Conservation (phyloP, 1,140 invertebrate genomes). For the Mactra quadrangularis region DNA sequence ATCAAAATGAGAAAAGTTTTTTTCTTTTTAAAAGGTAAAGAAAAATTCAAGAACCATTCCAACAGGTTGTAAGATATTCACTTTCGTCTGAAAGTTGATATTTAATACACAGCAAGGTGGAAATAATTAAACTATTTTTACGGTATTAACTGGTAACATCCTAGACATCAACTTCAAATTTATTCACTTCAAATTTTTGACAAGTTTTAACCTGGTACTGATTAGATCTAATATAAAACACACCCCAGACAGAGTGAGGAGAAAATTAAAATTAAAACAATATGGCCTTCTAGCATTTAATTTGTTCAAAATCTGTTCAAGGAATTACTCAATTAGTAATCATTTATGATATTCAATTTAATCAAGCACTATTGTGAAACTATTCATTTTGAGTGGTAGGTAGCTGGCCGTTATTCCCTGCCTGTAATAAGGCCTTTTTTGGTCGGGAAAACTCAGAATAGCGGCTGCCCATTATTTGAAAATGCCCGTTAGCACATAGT, state of each 20-base stretch:
- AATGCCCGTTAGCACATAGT: too few relatives aligned
- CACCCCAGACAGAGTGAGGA: neutral
- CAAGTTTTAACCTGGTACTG: neutral
- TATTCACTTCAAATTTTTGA: constrained; percentile 14
- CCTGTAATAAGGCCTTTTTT: too few relatives aligned
- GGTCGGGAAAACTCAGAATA: too few relatives aligned
- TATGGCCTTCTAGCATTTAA: neutral
- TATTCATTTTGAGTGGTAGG: too few relatives aligned
- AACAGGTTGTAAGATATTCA: constrained; percentile 1
- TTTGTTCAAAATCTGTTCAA: neutral
- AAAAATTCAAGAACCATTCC: neutral
- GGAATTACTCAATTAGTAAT: too few relatives aligned
- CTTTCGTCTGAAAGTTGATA: neutral
- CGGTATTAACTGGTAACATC: neutral
- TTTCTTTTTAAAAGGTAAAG: too few relatives aligned
- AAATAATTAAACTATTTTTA: constrained; percentile 35
- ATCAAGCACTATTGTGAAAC: too few relatives aligned
- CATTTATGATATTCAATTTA: too few relatives aligned
- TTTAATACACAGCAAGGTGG: constrained; percentile 39
- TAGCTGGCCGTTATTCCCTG: too few relatives aligned
- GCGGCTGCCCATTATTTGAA: too few relatives aligned
- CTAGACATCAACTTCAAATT: constrained; percentile 18
- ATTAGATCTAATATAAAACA: constrained; percentile 16
- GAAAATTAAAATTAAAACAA: neutral
- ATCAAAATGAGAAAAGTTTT: too few relatives aligned